Evolutionary conservation across 64 coral and sea anemone species (phyloP).

Genomic region (Montipora efflorescens): DNA sequence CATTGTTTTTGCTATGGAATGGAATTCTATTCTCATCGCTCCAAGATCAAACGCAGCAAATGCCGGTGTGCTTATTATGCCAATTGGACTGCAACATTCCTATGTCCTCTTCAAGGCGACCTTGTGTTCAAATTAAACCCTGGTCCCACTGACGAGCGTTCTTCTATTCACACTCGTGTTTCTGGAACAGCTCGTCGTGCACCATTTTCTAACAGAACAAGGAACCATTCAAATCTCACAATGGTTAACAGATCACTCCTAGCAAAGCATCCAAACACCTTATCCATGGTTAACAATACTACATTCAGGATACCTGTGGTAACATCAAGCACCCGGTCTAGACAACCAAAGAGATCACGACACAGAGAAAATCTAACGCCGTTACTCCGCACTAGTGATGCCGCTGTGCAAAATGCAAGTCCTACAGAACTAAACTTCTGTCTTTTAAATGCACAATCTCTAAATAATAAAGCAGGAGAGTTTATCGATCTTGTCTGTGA

Average conservation of each 20-base stretch:
- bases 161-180: conserved; percentile 23
- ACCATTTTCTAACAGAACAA: conserved; percentile 41
- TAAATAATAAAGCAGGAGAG: too few species aligned
- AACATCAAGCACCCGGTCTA: too few species aligned
- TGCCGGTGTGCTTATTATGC: conserved; percentile 31
- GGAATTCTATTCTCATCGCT: conserved; percentile 17
- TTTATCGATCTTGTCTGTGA: too few species aligned
- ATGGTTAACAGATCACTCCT: conserved; percentile 11
- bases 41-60: conserved; percentile 32
- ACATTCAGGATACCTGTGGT: too few species aligned
- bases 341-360: too few species aligned
- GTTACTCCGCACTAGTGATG: too few species aligned
- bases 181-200: not conserved
- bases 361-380: too few species aligned
- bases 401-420: too few species aligned
- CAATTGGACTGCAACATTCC: conserved; percentile 37
- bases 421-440: too few species aligned
- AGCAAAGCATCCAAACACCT: conserved; percentile 11
- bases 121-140: conserved; percentile 39
- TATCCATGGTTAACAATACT: too few species aligned
- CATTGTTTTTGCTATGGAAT: too few species aligned
- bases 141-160: conserved; percentile 20
- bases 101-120: conserved; percentile 31
- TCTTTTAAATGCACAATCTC: too few species aligned
- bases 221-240: conserved; percentile 43